Conservation (phyloP, 2,113 vertebrate species). For the Crotalus helleri region DNA sequence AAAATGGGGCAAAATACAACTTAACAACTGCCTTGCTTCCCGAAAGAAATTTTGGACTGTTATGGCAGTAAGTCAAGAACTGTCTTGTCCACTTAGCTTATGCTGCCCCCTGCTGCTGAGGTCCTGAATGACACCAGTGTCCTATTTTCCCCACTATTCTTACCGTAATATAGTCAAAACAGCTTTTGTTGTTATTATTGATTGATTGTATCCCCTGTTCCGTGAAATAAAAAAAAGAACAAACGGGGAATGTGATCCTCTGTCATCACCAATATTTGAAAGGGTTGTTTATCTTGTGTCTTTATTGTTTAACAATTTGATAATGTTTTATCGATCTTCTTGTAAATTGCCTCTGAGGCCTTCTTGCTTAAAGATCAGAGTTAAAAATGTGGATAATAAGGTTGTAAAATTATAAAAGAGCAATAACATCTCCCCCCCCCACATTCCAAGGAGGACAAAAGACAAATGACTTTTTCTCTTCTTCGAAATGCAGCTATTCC, state of each 20-base stretch:
- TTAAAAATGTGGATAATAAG: not conserved
- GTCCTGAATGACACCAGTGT: not conserved
- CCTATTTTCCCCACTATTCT: not conserved
- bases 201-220: not conserved
- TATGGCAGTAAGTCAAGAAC: not conserved
- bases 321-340: not conserved
- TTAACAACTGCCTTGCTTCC: not conserved
- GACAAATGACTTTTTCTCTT: not conserved
- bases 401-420: not conserved
- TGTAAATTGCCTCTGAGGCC: not conserved
- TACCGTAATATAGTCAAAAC: not conserved
- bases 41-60: not conserved
- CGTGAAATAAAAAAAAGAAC: not conserved
- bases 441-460: not conserved
- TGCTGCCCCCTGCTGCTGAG: not conserved
- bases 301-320: not conserved
- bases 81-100: not conserved
- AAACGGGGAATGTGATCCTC: not conserved
- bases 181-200: not conserved
- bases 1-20: not conserved
- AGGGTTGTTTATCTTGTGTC: not conserved
- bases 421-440: not conserved
- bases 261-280: not conserved
- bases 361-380: not conserved
- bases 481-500: not conserved